A percentile compares a stretch with the other conserved stretches of the same genome.
phyloP scores from a whole-genome alignment of 35 echinoderm and acorn worm genomes.

The Eucidaris tribuloides region DNA sequence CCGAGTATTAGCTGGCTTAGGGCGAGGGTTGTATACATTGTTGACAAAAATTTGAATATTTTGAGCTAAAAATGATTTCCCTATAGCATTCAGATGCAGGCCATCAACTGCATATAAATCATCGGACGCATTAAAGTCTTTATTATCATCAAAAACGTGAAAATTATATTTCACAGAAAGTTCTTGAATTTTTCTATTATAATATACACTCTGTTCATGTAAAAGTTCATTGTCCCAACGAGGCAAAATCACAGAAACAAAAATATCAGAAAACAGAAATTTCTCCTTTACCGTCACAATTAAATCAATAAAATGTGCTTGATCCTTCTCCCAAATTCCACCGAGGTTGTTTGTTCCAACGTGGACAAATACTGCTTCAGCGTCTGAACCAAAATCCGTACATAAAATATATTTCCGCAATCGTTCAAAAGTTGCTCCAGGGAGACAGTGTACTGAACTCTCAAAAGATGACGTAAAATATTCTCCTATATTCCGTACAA shows the following conservation, averaged over 20 bases:
- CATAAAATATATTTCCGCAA: not conserved
- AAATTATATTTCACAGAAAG: not conserved
- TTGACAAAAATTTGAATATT: not conserved
- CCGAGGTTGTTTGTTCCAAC: slow-evolving; percentile 9
- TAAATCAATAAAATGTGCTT: not conserved
- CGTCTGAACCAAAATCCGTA: not conserved
- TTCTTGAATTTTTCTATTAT: not conserved
- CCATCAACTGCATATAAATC: not conserved
- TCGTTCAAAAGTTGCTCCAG: not conserved
- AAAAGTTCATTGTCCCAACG: not conserved
- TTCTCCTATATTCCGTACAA: not conserved
- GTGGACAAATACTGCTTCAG: not conserved
- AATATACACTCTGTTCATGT: not conserved
- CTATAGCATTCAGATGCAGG: not conserved
- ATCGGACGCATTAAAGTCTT: not conserved
- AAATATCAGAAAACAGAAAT: not conserved
- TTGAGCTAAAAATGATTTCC: not conserved
- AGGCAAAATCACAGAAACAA: not conserved
- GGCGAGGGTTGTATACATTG: not conserved
- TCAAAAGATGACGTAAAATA: not conserved
- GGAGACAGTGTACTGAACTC: not conserved
- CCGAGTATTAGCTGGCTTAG: not conserved
- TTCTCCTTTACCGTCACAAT: not conserved
- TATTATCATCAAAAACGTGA: not conserved
- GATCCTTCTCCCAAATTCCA: not conserved